Conservation (phyloP, 2,797 vertebrate genomes). For the Dipus sagitta region DNA sequence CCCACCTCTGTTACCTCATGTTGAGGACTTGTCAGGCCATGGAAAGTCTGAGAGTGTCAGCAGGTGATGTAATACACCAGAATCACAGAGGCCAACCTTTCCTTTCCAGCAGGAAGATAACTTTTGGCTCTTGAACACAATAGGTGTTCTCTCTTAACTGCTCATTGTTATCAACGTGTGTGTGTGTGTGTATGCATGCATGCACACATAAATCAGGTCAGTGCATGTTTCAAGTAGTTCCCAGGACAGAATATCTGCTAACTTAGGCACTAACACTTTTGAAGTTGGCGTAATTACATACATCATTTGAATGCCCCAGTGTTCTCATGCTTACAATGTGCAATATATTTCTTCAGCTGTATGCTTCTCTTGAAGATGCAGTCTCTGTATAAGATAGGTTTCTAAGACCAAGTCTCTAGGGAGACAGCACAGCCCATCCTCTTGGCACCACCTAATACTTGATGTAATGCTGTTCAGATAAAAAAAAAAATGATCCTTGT, state of each 20-base stretch:
- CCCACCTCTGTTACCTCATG: neutral
- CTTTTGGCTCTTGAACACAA: neutral
- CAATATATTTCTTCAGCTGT: neutral
- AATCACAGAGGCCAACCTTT: neutral
- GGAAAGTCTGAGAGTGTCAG: neutral
- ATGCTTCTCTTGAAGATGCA: neutral
- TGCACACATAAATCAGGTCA: slow-evolving; percentile 19
- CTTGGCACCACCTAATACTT: slow-evolving; percentile 63
- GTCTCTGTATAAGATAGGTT: neutral
- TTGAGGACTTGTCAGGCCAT: neutral
- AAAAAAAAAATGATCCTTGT: slow-evolving; percentile 64
- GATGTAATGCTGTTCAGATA: slow-evolving; percentile 66
- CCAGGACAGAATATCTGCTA: slow-evolving; percentile 53
- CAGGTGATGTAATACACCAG: neutral
- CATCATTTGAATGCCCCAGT: neutral
- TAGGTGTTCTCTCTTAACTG: slow-evolving; percentile 23
- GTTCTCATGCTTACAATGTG: neutral
- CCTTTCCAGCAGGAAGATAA: neutral
- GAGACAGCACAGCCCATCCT: slow-evolving; percentile 10
- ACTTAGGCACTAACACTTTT: neutral
- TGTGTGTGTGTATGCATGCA: neutral
- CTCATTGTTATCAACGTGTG: neutral
- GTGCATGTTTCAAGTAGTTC: slow-evolving; percentile 1
- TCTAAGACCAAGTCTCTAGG: slow-evolving; percentile 51
- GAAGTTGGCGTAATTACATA: neutral